These are phyloP conservation scores for Lycia hirtaria DNA, from an alignment of 2,888 invertebrate species.

Conservation along the genomic window DNA sequence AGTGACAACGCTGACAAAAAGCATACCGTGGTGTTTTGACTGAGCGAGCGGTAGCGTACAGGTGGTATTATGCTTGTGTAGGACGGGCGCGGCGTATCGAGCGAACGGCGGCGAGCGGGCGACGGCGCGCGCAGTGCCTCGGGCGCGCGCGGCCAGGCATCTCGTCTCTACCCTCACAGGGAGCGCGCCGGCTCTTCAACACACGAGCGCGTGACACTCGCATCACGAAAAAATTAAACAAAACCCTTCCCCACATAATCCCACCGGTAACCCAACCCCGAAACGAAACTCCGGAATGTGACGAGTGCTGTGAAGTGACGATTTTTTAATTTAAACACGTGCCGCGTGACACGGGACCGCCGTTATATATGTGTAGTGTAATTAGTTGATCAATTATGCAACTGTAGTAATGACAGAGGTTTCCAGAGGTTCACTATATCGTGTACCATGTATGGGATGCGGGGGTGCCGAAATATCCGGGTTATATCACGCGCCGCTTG, in stretches of 20 bases:
- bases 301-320: constrained; percentile 42
- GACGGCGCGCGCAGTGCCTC: constrained; percentile 70
- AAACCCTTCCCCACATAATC: constrained; percentile 22
- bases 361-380: constrained; percentile 50
- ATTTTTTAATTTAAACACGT: constrained; percentile 54
- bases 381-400: constrained; percentile 69
- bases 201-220: constrained; percentile 62
- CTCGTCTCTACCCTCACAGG: constrained; percentile 56
- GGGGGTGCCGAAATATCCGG: constrained; percentile 23
- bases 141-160: constrained; percentile 62
- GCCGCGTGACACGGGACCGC: constrained; percentile 45
- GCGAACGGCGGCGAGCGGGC: constrained; percentile 61
- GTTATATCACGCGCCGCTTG: constrained; percentile 20
- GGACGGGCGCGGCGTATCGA: constrained; percentile 79
- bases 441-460: constrained; percentile 22
- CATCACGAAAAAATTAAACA: constrained; percentile 40
- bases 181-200: constrained; percentile 43
- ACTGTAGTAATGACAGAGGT: constrained; percentile 41
- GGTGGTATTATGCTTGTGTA: constrained; percentile 75
- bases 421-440: constrained; percentile 24
- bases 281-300: constrained; percentile 19
- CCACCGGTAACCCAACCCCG: constrained; percentile 34
- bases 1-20: constrained; percentile 49
- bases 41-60: constrained; percentile 68
- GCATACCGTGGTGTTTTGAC: constrained; percentile 78